Percentiles rank a stretch among this genome's conserved stretches.
Evolutionary conservation across 2,113 vertebrate species (phyloP).

Genomic region (Microcebus ravelobensis): DNA sequence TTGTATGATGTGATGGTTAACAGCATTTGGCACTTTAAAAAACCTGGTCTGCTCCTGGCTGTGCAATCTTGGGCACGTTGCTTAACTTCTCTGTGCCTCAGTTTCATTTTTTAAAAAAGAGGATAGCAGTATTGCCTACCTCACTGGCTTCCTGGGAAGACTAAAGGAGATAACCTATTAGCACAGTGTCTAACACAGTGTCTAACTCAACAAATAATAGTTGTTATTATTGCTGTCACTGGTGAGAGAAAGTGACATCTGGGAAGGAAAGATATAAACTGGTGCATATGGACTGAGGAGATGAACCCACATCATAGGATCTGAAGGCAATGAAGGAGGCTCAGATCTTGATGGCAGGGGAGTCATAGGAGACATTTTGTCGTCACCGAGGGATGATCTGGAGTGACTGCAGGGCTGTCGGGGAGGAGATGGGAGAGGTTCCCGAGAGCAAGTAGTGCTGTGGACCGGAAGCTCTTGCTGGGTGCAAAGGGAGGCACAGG

Average conservation of each 20-base stretch:
- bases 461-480: neutral
- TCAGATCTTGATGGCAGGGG: neutral
- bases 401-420: neutral
- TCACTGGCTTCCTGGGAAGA: constrained; percentile 9
- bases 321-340: neutral
- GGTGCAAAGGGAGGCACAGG: neutral
- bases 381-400: neutral
- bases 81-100: neutral
- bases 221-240: neutral
- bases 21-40: neutral
- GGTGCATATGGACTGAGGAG: neutral
- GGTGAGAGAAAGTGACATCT: neutral
- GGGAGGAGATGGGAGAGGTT: neutral
- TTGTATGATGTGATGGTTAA: neutral
- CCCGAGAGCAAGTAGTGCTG: neutral
- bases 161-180: neutral
- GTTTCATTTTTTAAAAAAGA: constrained; percentile 40
- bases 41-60: neutral
- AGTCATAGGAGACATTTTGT: no score
- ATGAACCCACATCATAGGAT: neutral
- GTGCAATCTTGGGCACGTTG: neutral
- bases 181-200: neutral
- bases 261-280: neutral
- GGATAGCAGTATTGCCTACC: neutral
- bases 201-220: neutral